phyloP scores from a whole-genome alignment of 2,888 invertebrate species.

The Buathra laborator region DNA sequence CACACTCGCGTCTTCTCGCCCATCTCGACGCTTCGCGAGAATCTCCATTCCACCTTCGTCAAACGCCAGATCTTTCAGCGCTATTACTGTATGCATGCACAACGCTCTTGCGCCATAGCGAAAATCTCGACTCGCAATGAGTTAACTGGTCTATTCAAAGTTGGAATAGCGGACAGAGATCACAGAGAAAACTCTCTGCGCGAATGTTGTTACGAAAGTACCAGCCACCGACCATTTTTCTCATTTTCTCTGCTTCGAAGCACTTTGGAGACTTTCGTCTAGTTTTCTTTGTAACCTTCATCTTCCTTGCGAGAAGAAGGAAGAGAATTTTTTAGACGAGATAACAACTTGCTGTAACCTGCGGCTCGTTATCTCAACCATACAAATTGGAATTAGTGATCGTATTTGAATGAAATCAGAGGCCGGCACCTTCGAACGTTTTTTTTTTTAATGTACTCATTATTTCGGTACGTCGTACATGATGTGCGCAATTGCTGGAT shows the following conservation, averaged over 20 bases:
- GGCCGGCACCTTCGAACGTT: not conserved
- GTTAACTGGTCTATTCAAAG: not conserved
- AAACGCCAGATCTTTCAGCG: not conserved
- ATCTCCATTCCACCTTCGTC: not conserved
- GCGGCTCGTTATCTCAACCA: too few species aligned
- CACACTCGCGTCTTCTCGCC: conserved; percentile 6
- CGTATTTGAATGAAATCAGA: not conserved
- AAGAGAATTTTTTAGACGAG: too few species aligned
- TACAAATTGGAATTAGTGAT: not conserved
- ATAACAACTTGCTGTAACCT: too few species aligned
- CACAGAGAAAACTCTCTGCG: not conserved
- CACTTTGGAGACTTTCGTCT: not conserved
- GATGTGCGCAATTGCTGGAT: not conserved
- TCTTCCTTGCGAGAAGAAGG: too few species aligned
- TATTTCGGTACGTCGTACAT: too few species aligned
- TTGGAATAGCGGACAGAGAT: not conserved
- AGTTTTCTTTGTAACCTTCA: not conserved
- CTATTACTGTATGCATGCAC: not conserved
- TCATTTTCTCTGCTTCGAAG: not conserved
- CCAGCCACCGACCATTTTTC: not conserved
- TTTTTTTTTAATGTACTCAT: not conserved
- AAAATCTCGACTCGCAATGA: not conserved
- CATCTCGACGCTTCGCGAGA: not conserved
- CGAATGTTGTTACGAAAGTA: not conserved
- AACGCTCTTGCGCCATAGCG: not conserved